Evolutionary conservation across 2,888 invertebrate species (phyloP).

Genomic region (Chydorus sphaericus): DNA sequence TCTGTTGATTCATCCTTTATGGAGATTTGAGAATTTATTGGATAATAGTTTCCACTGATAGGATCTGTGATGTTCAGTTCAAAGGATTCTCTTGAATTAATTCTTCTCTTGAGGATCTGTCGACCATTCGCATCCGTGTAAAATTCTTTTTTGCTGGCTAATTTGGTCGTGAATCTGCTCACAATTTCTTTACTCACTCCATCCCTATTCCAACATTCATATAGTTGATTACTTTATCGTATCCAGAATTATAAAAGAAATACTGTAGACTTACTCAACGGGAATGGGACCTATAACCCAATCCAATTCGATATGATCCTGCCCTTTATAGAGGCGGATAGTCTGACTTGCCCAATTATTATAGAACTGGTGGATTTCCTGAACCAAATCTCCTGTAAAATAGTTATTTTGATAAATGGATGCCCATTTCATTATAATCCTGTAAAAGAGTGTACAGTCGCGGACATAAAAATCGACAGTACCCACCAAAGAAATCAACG

Average conservation of each 20-base stretch:
- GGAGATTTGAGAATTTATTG: slow-evolving; percentile 34
- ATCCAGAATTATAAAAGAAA: no score
- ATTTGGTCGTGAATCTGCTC: slow-evolving; percentile 29
- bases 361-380: slow-evolving; percentile 50
- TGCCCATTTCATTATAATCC: neutral
- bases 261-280: slow-evolving; percentile 23
- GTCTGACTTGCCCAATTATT: slow-evolving; percentile 44
- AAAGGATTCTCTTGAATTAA: slow-evolving; percentile 32
- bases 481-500: no score
- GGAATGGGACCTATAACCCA: slow-evolving; percentile 40
- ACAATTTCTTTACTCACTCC: slow-evolving; percentile 36
- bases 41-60: slow-evolving; percentile 38
- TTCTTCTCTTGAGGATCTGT: slow-evolving; percentile 27
- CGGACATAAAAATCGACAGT: no score
- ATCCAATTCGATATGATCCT: slow-evolving; percentile 32
- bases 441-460: no score
- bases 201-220: slow-evolving; percentile 15
- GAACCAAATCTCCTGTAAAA: slow-evolving; percentile 28
- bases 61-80: slow-evolving; percentile 29
- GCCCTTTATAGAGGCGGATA: slow-evolving; percentile 39
- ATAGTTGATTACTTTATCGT: no score
- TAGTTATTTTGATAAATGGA: neutral
- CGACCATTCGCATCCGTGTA: slow-evolving; percentile 26
- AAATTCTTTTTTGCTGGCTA: slow-evolving; percentile 28
- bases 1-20: slow-evolving; percentile 31